A percentile compares a stretch with the other conserved stretches of the same genome.
Evolutionary conservation across 2,797 vertebrate species (phyloP).

Genomic region (Orientallactaga sibirica): DNA sequence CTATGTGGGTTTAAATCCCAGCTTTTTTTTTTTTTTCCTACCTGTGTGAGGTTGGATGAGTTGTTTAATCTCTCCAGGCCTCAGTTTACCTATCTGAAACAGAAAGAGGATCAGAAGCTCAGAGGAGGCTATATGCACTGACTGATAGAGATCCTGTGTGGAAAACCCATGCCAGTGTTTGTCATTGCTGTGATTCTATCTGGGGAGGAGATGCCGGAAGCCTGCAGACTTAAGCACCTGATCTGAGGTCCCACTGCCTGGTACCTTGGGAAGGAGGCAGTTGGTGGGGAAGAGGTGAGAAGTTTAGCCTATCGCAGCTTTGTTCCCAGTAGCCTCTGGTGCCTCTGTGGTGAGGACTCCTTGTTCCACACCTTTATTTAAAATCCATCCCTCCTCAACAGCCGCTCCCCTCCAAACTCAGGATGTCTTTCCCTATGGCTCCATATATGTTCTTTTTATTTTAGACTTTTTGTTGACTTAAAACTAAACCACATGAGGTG

Average conservation of each 20-base stretch:
- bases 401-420: too few species aligned
- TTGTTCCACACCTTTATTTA: too few species aligned
- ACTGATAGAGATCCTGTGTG: neutral
- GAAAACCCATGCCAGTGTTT: too few species aligned
- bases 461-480: neutral
- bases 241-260: neutral
- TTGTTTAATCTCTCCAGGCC: neutral
- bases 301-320: neutral
- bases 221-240: too few species aligned
- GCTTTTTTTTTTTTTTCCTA: neutral
- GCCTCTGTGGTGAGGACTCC: neutral
- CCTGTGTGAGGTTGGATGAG: neutral
- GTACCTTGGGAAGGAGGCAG: neutral
- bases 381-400: too few species aligned
- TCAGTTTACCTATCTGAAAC: neutral
- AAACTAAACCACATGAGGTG: fast-evolving
- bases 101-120: neutral
- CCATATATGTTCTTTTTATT: neutral
- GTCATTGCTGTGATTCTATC: neutral
- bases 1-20: neutral
- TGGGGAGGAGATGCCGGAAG: neutral
- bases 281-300: fast-evolving
- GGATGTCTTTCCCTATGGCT: neutral
- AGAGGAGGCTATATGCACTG: neutral
- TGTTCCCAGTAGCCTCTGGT: fast-evolving